A percentile compares a stretch with the other conserved stretches of the same genome.
These are phyloP conservation scores for Pithys albifrons DNA, from an alignment of 2,113 vertebrate genomes.

Conservation along the genomic window DNA sequence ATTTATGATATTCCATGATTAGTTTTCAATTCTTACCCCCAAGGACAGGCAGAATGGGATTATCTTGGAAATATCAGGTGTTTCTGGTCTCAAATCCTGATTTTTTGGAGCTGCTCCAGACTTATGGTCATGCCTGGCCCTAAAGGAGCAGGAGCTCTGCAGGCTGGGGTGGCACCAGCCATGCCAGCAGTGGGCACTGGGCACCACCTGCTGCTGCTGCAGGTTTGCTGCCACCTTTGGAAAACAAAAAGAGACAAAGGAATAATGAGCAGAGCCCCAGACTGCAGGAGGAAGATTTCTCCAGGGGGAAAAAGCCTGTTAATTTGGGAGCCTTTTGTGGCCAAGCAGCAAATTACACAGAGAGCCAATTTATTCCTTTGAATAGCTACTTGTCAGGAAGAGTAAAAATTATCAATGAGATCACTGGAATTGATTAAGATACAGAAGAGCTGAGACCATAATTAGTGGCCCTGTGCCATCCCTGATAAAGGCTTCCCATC, in stretches of 20 bases:
- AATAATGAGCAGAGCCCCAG: background rate
- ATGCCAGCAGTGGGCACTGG: background rate
- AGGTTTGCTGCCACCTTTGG: background rate
- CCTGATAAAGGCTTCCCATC: background rate
- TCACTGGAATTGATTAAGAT: background rate
- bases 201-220: background rate
- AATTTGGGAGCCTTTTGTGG: conserved; percentile 13
- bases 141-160: background rate
- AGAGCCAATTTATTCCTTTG: conserved; percentile 16
- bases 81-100: background rate
- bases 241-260: background rate
- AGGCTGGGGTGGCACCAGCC: background rate
- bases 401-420: conserved; percentile 34
- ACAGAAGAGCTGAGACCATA: background rate
- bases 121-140: background rate
- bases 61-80: background rate
- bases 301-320: background rate
- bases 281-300: background rate
- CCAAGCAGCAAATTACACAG: background rate
- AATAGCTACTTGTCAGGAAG: background rate
- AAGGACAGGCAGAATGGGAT: background rate
- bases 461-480: background rate
- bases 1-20: background rate
- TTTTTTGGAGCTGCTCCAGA: background rate
- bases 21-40: background rate